Conservation (phyloP, 1,140 invertebrate genomes). For the Euwallacea similis region DNA sequence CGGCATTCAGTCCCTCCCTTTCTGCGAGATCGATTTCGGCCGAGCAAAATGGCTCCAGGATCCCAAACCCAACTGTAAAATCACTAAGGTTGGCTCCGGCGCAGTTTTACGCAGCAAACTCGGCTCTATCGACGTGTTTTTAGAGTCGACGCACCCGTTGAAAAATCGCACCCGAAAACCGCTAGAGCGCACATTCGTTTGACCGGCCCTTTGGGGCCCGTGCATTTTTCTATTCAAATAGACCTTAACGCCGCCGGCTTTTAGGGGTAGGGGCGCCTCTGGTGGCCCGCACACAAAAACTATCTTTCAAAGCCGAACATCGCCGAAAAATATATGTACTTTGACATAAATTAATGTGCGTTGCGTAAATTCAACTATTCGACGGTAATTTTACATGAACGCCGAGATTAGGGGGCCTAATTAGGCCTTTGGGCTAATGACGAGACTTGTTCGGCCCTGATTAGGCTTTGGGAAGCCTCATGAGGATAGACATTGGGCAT, state of each 20-base stretch:
- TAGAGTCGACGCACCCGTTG: slow-evolving; percentile 48
- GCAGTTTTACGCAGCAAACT: slow-evolving; percentile 42
- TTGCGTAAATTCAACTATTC: slow-evolving; percentile 54
- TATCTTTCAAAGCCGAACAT: slow-evolving; percentile 53
- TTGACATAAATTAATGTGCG: slow-evolving; percentile 56
- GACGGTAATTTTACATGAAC: slow-evolving; percentile 52
- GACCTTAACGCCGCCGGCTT: slow-evolving; percentile 20
- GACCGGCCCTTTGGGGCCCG: slow-evolving; percentile 33
- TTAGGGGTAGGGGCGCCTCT: slow-evolving; percentile 6
- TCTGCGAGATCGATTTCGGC: slow-evolving; percentile 50
- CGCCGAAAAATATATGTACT: slow-evolving; percentile 54
- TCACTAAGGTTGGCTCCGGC: slow-evolving; percentile 46
- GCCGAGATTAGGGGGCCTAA: slow-evolving; percentile 48
- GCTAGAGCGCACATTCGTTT: slow-evolving; percentile 47
- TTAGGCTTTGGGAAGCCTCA: not conserved
- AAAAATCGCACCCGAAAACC: slow-evolving; percentile 51
- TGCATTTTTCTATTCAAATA: slow-evolving; percentile 52
- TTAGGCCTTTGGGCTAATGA: slow-evolving; percentile 34
- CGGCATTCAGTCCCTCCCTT: slow-evolving; percentile 51
- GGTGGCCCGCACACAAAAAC: slow-evolving; percentile 49
- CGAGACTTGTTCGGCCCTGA: not conserved
- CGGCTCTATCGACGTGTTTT: slow-evolving; percentile 48
- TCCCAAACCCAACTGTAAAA: slow-evolving; percentile 52
- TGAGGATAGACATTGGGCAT: too few species aligned
- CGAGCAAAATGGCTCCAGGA: slow-evolving; percentile 53